Evolutionary conservation across 2,797 vertebrate species (phyloP).

Genomic region (Knipowitschia caucasica): DNA sequence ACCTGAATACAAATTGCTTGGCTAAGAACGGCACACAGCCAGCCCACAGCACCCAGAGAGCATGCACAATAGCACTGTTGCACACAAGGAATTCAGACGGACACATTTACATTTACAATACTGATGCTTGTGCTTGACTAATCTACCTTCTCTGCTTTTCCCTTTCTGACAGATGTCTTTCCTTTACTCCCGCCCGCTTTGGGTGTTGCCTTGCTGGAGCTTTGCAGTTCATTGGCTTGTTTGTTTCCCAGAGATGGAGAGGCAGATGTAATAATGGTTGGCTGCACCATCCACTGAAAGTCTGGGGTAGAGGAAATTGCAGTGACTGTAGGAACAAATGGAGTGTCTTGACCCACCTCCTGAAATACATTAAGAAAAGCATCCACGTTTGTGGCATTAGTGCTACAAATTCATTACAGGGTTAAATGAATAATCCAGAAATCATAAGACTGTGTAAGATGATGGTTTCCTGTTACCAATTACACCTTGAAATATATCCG

Average conservation of each 20-base stretch:
- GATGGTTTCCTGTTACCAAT: conserved; percentile 13
- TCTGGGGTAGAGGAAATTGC: conserved; percentile 90
- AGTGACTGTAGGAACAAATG: conserved; percentile 91
- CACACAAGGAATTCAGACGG: conserved; percentile 46
- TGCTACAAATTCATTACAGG: not conserved
- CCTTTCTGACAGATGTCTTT: conserved; percentile 83
- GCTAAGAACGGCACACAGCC: conserved; percentile 59
- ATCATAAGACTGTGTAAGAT: conserved; percentile 1
- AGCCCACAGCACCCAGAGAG: conserved; percentile 44
- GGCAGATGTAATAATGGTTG: conserved; percentile 85
- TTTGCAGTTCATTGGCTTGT: conserved; percentile 80
- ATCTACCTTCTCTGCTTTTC: conserved; percentile 88
- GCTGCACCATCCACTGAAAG: conserved; percentile 95
- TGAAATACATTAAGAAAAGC: conserved; percentile 52
- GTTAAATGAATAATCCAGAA: conserved; percentile 3
- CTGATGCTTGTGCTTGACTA: conserved; percentile 32
- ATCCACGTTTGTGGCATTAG: conserved; percentile 1
- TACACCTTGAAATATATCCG: conserved; percentile 59
- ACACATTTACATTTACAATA: conserved; percentile 38
- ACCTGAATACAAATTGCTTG: conserved; percentile 79
- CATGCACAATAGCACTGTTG: conserved; percentile 52
- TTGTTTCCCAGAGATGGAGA: conserved; percentile 83
- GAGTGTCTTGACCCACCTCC: conserved; percentile 82
- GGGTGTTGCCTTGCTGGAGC: conserved; percentile 74
- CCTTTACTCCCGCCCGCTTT: conserved; percentile 77